Percentiles rank a stretch among this genome's conserved stretches.
Conservation (phyloP, 1,140 invertebrate species). For the Teleogryllus occipitalis region DNA sequence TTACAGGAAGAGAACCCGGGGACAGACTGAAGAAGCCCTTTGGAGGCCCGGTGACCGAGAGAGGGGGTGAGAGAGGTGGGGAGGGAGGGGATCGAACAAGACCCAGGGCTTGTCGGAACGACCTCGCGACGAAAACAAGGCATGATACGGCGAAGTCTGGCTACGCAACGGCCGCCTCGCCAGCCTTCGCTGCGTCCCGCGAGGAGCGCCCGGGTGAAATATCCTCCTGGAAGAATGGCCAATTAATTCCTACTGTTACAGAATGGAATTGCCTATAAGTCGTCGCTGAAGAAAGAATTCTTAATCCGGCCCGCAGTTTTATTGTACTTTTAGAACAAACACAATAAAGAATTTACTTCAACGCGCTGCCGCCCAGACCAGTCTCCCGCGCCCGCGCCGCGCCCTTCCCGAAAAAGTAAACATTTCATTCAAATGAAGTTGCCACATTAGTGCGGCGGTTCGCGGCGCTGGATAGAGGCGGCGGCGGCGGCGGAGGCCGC, state of each 20-base stretch:
- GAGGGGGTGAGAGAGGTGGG: neutral
- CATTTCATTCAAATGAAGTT: conserved; percentile 5
- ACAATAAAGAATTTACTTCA: conserved; percentile 6
- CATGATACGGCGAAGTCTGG: neutral
- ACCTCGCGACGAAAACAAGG: neutral
- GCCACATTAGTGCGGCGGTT: neutral
- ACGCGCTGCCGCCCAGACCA: neutral
- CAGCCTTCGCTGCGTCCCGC: no score
- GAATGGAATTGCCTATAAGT: conserved; percentile 15
- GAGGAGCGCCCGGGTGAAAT: neutral
- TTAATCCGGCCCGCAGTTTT: conserved; percentile 18
- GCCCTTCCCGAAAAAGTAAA: neutral
- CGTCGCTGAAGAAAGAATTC: conserved; percentile 21
- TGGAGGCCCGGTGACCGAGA: neutral
- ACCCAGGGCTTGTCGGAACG: neutral
- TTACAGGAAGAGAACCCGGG: neutral
- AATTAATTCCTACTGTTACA: conserved; percentile 21
- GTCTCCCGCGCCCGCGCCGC: no score
- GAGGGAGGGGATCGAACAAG: neutral
- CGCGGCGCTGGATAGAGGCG: neutral
- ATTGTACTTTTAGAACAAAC: conserved; percentile 11
- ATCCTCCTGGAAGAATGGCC: conserved; percentile 14
- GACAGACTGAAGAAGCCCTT: neutral
- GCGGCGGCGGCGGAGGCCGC: no score
- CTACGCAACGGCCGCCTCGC: neutral